phyloP scores from a whole-genome alignment of 2,113 vertebrate species.

The Cololabis saira region DNA sequence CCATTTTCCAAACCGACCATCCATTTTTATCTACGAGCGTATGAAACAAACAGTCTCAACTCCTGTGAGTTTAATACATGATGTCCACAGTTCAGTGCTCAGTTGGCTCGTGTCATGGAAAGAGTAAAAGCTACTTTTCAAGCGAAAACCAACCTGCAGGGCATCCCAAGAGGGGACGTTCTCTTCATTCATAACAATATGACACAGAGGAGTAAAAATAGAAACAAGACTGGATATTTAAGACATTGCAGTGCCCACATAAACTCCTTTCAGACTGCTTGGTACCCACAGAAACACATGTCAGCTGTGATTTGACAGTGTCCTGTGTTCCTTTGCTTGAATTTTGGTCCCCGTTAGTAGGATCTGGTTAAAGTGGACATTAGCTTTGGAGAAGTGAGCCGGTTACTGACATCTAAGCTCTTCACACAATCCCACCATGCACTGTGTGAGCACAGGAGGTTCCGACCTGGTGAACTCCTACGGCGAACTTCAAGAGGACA shows the following conservation, averaged over 20 bases:
- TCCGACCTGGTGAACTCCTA: slow-evolving; percentile 72
- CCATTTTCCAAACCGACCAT: too few relatives aligned
- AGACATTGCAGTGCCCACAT: slow-evolving; percentile 32
- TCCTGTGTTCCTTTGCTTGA: neutral
- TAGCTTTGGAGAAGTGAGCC: too few relatives aligned
- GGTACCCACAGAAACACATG: slow-evolving; percentile 6
- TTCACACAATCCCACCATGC: slow-evolving; percentile 46
- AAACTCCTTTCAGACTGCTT: slow-evolving; percentile 22
- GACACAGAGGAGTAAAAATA: slow-evolving; percentile 62
- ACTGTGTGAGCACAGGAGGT: slow-evolving; percentile 68
- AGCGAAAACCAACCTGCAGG: slow-evolving; percentile 51
- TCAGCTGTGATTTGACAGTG: neutral
- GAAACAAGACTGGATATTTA: slow-evolving; percentile 59
- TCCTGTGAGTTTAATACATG: neutral
- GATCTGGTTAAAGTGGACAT: too few relatives aligned
- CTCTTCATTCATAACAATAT: slow-evolving; percentile 50
- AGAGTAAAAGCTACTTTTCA: slow-evolving; percentile 36
- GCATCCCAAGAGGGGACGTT: slow-evolving; percentile 42
- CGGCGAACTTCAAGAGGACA: slow-evolving; percentile 72
- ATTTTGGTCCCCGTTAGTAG: neutral
- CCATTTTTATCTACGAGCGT: neutral
- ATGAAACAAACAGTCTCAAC: neutral
- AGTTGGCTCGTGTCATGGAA: slow-evolving; percentile 25
- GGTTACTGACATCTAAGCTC: too few relatives aligned
- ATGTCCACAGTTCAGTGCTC: neutral